These are phyloP conservation scores for Ditylenchus weischeri DNA, from an alignment of 2,888 invertebrate species.

Conservation along the genomic window DNA sequence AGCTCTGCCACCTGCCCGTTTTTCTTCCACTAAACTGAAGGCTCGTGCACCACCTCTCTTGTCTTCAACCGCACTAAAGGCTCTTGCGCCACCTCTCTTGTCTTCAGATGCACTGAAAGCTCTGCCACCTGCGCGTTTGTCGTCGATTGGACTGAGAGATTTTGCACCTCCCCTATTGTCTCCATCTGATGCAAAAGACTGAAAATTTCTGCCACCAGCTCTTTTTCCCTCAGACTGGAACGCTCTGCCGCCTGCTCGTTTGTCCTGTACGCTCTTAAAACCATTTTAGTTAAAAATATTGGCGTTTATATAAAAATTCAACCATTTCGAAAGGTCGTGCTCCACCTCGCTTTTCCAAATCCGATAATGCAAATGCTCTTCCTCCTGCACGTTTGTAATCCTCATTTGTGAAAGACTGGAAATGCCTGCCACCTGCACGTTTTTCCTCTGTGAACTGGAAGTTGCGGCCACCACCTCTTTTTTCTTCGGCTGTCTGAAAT, in stretches of 20 bases:
- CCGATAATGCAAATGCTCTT: slow-evolving; percentile 12
- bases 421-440: slow-evolving; percentile 6
- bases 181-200: too few species aligned
- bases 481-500: background rate
- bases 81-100: slow-evolving; percentile 24
- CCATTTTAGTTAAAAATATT: too few species aligned
- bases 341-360: slow-evolving; percentile 17
- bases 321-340: slow-evolving; percentile 13
- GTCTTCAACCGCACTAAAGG: slow-evolving; percentile 16
- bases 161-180: too few species aligned
- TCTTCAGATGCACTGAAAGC: background rate
- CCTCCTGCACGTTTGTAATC: slow-evolving; percentile 12
- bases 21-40: background rate
- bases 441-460: slow-evolving; percentile 2
- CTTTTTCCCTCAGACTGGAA: too few species aligned
- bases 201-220: too few species aligned
- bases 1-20: slow-evolving; percentile 19
- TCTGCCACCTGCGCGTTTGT: too few species aligned
- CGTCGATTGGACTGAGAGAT: too few species aligned
- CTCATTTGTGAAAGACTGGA: too few species aligned
- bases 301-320: background rate
- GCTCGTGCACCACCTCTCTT: slow-evolving; percentile 22
- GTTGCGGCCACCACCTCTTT: slow-evolving; percentile 1
- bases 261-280: too few species aligned
- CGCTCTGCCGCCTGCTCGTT: too few species aligned